Evolutionary conservation across 1,140 invertebrate species (phyloP).

Genomic region (Cepaea nemoralis): DNA sequence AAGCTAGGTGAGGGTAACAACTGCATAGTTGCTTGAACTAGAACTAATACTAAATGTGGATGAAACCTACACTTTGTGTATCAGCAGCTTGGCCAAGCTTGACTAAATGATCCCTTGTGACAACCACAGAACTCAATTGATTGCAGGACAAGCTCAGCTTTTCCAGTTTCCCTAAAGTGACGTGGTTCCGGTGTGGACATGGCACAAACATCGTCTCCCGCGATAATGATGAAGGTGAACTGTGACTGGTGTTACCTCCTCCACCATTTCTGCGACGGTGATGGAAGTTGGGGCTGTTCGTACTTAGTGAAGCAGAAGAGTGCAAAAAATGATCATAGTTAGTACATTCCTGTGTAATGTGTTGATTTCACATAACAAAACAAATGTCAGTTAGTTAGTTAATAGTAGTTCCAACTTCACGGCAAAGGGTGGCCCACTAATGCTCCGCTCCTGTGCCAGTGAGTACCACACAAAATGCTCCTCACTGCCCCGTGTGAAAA

Average conservation of each 20-base stretch:
- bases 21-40: no score
- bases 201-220: conserved; percentile 11
- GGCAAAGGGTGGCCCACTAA: no score
- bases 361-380: no score
- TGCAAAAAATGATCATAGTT: no score
- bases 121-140: conserved; percentile 64
- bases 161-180: conserved; percentile 79
- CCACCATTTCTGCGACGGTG: not conserved
- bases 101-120: conserved; percentile 35
- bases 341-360: no score
- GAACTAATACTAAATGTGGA: not conserved
- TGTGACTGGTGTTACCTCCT: not conserved
- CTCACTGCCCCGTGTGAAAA: no score
- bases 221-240: not conserved
- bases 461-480: no score
- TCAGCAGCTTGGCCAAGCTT: conserved; percentile 13
- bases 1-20: no score
- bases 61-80: conserved; percentile 38
- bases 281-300: not conserved
- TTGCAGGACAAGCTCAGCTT: conserved; percentile 93
- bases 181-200: conserved; percentile 44
- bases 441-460: no score
- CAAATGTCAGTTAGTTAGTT: no score
- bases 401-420: no score
- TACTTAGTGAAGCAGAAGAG: not conserved